Base-by-base conservation (phyloP, 1,140 invertebrate species). In the Phenacoccus solenopsis region DNA sequence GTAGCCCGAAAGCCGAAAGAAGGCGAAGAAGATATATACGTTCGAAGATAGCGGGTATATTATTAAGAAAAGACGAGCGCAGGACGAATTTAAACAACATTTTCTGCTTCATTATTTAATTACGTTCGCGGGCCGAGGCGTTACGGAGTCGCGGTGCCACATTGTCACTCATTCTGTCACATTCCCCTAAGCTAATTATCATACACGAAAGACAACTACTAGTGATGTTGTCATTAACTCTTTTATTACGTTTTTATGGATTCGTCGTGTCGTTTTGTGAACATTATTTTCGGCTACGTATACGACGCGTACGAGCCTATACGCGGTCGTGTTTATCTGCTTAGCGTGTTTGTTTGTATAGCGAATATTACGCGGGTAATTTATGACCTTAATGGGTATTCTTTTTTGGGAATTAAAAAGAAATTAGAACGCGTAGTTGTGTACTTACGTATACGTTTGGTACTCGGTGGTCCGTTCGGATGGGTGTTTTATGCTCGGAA, bases 171-270 rank as follows among this genome's bases (percentile, higher is more conserved):
- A 64, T 64, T 22, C 59, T 64, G 59, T 64, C 59, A 64, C 59
- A 64, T 64, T 64, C 10, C 25, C n/a, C 59, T 20, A 64, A 27
- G 59, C 59, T 64, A 64, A 64, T 64, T 64, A 64, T 64, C 59
- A 24, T 64, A 64, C 59, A 64, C 59, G 59, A 64, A 64, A 64
- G 59, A 64, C 59, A 64, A 64, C 59, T 64, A 64, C 59, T 64
- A 27, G 59, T 10, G 9, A 3, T 27, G 59, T 64, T 64, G 59
- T 64, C 59, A 64, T 64, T 64, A 64, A 64, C 59, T 64, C 20
- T 64, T 64, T 64, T 27, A 64, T 64, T 64, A 25, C 59, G 25
- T 64, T 64, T 64, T 64, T 64, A 64, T 64, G 59, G 59, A 64
- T 64, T 64, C 16, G 22, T 27, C 25, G 9, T 24, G 21, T 64